A percentile compares a stretch with the other conserved stretches of the same genome.
Conservation (phyloP, 1,140 invertebrate genomes). For the Brachionus rubens region DNA sequence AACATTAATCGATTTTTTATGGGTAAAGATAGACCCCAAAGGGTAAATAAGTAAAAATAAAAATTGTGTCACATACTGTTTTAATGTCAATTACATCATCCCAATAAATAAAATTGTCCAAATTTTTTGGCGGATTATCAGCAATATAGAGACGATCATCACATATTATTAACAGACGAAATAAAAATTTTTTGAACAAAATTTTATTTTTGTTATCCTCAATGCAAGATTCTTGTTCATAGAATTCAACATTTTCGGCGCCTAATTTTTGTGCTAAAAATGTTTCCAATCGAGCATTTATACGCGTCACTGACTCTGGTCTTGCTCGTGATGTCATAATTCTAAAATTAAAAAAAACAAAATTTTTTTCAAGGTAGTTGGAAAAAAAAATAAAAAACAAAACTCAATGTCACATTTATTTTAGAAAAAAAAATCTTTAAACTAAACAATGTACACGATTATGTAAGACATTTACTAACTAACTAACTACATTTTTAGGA, state of each 20-base stretch:
- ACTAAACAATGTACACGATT: slow-evolving; percentile 21
- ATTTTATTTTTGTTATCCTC: slow-evolving; percentile 27
- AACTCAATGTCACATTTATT: background rate
- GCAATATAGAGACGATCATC: slow-evolving; percentile 23
- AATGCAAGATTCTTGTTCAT: slow-evolving; percentile 33
- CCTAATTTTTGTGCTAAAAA: slow-evolving; percentile 30
- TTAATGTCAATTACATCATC: slow-evolving; percentile 41
- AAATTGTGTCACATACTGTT: background rate
- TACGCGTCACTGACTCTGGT: background rate
- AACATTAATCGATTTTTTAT: too few species aligned
- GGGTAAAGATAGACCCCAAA: too few species aligned
- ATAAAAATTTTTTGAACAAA: slow-evolving; percentile 11
- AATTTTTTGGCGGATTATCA: slow-evolving; percentile 45
- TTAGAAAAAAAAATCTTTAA: background rate
- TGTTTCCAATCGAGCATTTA: slow-evolving; percentile 27
- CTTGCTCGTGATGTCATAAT: background rate
- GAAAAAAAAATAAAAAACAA: background rate
- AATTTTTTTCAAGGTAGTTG: background rate
- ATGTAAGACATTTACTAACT: slow-evolving; percentile 33
- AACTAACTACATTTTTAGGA: slow-evolving; percentile 27
- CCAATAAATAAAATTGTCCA: slow-evolving; percentile 28
- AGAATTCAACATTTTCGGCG: slow-evolving; percentile 39
- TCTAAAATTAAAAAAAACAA: background rate
- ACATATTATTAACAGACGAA: slow-evolving; percentile 12
- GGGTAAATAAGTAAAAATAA: background rate